Conservation (phyloP, 37 sponge, comb jelly and placozoan species). For the Beroe forskalii region DNA sequence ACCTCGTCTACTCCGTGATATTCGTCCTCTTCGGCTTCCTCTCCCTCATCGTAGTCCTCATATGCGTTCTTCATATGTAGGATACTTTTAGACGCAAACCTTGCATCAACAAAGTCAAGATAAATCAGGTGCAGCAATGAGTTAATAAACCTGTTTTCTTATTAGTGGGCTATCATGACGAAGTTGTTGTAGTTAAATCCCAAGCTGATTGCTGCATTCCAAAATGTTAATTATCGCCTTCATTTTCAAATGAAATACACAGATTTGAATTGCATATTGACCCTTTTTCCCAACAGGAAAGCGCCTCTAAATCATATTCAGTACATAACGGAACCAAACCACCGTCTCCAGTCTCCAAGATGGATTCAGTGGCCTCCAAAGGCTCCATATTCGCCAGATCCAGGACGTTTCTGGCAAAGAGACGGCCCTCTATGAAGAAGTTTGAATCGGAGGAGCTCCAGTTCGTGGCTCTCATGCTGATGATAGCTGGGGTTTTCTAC, state of each 20-base stretch:
- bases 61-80: constrained; percentile 31
- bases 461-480: constrained; percentile 9
- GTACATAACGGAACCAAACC: too few relatives aligned
- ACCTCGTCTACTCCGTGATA: constrained; percentile 14
- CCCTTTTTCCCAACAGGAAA: background rate
- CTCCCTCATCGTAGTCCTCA: background rate
- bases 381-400: background rate
- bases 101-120: too few relatives aligned
- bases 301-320: background rate
- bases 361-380: background rate
- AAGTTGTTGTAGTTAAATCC: too few relatives aligned
- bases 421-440: constrained; percentile 15
- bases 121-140: too few relatives aligned
- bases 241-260: too few relatives aligned
- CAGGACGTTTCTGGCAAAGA: background rate
- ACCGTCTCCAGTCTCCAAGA: background rate
- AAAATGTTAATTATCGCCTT: too few relatives aligned
- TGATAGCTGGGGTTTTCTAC: constrained; percentile 35
- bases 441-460: constrained; percentile 38
- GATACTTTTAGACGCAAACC: background rate
- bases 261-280: too few relatives aligned
- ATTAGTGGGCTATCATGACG: too few relatives aligned
- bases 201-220: too few relatives aligned
- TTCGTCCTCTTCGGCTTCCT: background rate
- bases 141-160: too few relatives aligned